phyloP scores from a whole-genome alignment of 2,888 invertebrate species.

The Palloptera scutellata region DNA sequence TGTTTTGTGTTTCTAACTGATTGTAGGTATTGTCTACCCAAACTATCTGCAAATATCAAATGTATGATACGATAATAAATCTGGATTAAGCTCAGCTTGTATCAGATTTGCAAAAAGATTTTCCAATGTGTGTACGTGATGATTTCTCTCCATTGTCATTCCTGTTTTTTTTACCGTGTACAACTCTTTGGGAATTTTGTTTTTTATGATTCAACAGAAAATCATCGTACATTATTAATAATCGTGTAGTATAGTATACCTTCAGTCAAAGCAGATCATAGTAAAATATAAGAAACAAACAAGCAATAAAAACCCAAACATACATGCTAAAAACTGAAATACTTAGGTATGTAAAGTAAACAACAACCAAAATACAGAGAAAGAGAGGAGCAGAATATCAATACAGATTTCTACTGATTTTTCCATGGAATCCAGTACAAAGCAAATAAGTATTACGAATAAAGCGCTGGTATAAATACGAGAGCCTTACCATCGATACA shows the following conservation, averaged over 20 bases:
- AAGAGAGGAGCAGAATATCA: neutral
- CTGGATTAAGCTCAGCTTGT: no score
- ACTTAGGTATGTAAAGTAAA: no score
- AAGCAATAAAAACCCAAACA: neutral
- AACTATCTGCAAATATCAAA: no score
- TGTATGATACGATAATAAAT: no score
- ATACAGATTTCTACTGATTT: neutral
- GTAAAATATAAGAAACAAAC: neutral
- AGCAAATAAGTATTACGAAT: neutral
- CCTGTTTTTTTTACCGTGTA: neutral
- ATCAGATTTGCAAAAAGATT: no score
- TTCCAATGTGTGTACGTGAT: no score
- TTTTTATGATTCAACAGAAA: neutral
- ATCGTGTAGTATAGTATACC: no score
- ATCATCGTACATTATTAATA: neutral
- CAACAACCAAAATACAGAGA: neutral
- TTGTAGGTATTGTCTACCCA: no score
- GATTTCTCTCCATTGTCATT: no score
- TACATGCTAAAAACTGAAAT: no score
- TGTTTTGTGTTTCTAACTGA: no score
- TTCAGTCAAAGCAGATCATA: neutral
- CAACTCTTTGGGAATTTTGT: slow-evolving; percentile 3
- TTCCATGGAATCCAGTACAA: neutral
- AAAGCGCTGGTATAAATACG: neutral
- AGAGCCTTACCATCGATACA: neutral